Conservation (phyloP, 2,888 invertebrate species). For the Anagyrus pseudococci region DNA sequence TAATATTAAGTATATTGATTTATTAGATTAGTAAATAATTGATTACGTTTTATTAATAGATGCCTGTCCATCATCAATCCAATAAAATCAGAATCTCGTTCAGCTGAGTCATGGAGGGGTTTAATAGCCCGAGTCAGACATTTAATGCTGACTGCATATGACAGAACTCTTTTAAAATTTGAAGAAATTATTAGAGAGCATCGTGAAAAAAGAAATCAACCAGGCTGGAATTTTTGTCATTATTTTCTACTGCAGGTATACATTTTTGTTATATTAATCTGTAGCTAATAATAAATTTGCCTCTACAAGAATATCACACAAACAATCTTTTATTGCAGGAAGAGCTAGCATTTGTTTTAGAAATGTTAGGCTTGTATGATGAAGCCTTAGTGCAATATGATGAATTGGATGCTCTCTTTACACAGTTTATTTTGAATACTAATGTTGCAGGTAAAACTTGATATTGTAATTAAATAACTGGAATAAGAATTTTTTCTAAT, state of each 20-base stretch:
- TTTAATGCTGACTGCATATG: constrained; percentile 85
- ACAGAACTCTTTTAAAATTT: constrained; percentile 82
- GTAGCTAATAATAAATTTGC: too few relatives aligned
- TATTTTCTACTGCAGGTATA: constrained; percentile 89
- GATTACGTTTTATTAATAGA: constrained; percentile 63
- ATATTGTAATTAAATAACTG: not conserved
- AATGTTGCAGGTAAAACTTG: constrained; percentile 71
- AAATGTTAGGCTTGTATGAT: constrained; percentile 91
- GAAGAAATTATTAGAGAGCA: constrained; percentile 91
- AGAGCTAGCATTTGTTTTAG: constrained; percentile 92
- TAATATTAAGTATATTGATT: constrained; percentile 7
- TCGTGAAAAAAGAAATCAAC: constrained; percentile 87
- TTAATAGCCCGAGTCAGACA: constrained; percentile 83
- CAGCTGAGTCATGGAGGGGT: constrained; percentile 89
- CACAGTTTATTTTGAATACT: constrained; percentile 95
- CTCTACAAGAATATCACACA: constrained; percentile 15
- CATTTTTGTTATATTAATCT: not conserved
- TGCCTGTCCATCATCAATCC: constrained; percentile 93
- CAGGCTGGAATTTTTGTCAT: constrained; percentile 92
- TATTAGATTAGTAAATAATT: not conserved
- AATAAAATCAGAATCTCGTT: constrained; percentile 85
- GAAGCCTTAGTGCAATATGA: constrained; percentile 97
- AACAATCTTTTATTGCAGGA: constrained; percentile 76
- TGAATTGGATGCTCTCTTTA: constrained; percentile 94
- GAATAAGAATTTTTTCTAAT: constrained; percentile 20